phyloP scores from a whole-genome alignment of 2,797 vertebrate species.

The Hephaestus fuliginosus region DNA sequence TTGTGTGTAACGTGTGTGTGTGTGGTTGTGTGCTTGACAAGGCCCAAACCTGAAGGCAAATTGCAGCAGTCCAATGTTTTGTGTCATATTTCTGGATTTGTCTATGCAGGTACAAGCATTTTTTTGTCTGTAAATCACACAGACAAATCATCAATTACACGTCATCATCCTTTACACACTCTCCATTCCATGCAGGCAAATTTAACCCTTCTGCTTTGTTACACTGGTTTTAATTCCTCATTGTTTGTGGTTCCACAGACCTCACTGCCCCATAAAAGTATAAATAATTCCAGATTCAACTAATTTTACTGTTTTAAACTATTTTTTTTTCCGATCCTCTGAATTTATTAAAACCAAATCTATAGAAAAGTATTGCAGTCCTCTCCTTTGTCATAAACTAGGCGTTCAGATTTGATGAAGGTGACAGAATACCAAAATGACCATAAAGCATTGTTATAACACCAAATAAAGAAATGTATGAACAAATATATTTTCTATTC shows the following conservation, averaged over 20 bases:
- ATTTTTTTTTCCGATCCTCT: neutral
- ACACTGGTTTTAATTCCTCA: neutral
- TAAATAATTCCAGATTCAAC: neutral
- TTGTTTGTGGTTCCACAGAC: neutral
- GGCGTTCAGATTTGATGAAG: slow-evolving; percentile 4
- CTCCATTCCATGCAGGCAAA: neutral
- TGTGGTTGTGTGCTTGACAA: slow-evolving; percentile 10
- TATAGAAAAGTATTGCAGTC: neutral
- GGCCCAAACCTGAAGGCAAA: slow-evolving; percentile 42
- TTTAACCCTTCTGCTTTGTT: neutral
- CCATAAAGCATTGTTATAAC: neutral
- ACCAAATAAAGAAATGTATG: neutral
- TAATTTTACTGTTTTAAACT: too few species aligned
- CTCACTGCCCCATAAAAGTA: neutral
- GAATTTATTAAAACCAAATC: neutral
- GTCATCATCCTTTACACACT: slow-evolving; percentile 1
- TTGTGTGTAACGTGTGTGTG: slow-evolving; percentile 22
- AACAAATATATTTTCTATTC: neutral
- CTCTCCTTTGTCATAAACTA: neutral
- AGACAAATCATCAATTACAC: slow-evolving; percentile 12
- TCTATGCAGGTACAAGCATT: slow-evolving; percentile 14
- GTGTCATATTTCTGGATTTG: slow-evolving; percentile 10
- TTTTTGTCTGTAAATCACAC: slow-evolving; percentile 19
- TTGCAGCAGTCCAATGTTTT: slow-evolving; percentile 11
- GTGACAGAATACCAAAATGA: neutral